These are phyloP conservation scores for Thereva unica DNA, from an alignment of 2,888 invertebrate genomes.

Conservation along the genomic window DNA sequence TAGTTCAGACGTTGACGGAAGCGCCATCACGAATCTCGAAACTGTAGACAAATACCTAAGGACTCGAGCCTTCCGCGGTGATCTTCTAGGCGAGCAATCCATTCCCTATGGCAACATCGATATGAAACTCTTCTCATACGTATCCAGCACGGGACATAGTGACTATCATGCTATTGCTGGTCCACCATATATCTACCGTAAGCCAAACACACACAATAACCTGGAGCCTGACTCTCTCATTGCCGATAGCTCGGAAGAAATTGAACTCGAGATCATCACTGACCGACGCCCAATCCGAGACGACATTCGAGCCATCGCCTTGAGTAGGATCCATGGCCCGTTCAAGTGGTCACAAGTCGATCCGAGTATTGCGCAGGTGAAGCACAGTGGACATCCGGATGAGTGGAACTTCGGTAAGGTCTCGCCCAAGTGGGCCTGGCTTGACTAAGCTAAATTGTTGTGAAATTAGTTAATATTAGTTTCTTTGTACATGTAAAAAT, in stretches of 20 bases:
- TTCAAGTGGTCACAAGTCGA: conserved; percentile 55
- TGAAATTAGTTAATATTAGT: conserved; percentile 2
- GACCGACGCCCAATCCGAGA: conserved; percentile 54
- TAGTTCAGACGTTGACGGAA: conserved; percentile 47
- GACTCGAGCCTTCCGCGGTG: conserved; percentile 55
- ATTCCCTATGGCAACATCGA: conserved; percentile 58
- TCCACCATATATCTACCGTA: conserved; percentile 48
- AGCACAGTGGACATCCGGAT: conserved; percentile 56
- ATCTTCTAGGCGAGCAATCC: conserved; percentile 53
- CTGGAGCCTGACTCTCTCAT: neutral
- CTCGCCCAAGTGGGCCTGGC: conserved; percentile 57
- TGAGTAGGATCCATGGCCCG: conserved; percentile 50
- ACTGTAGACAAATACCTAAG: conserved; percentile 53
- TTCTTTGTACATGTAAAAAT: conserved; percentile 12
- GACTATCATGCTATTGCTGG: conserved; percentile 57
- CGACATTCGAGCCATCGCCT: conserved; percentile 54
- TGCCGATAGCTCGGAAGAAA: neutral
- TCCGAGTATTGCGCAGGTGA: conserved; percentile 46
- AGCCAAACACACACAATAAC: neutral
- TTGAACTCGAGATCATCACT: conserved; percentile 53
- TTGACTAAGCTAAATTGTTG: conserved; percentile 35
- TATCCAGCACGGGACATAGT: conserved; percentile 51
- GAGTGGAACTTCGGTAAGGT: conserved; percentile 56
- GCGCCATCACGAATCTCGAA: conserved; percentile 52
- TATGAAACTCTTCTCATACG: conserved; percentile 56